A percentile compares a stretch with the other conserved stretches of the same genome.
Conservation (phyloP, 2,113 vertebrate species). For the Pogonocichla stellata region DNA sequence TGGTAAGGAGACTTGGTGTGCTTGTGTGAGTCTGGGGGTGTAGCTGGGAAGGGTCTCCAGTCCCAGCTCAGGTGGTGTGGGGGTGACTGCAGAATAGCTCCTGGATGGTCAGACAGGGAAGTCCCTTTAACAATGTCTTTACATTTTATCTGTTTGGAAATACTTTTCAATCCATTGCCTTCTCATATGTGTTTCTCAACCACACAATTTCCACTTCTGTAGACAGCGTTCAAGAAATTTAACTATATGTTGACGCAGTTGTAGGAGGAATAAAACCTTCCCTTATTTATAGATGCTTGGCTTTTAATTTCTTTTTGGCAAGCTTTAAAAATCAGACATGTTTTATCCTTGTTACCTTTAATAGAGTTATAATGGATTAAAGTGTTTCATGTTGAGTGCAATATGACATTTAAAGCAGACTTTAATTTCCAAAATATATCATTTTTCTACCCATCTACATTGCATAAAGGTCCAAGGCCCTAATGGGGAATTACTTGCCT, state of each 20-base stretch:
- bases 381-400: slow-evolving; percentile 56
- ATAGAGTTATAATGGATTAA: slow-evolving; percentile 57
- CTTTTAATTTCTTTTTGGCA: slow-evolving; percentile 63
- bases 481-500: slow-evolving; percentile 14
- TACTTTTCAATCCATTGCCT: not conserved
- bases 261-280: slow-evolving; percentile 34
- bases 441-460: slow-evolving; percentile 52
- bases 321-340: slow-evolving; percentile 10
- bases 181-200: not conserved
- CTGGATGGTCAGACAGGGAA: not conserved
- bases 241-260: slow-evolving; percentile 7
- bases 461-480: not conserved
- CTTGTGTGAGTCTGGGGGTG: not conserved
- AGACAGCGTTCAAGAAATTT: not conserved
- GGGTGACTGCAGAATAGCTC: no score
- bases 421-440: slow-evolving; percentile 42
- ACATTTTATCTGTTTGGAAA: not conserved
- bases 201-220: not conserved
- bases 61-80: not conserved
- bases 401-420: slow-evolving; percentile 49
- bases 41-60: fast-evolving
- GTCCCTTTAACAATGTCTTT: not conserved
- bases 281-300: slow-evolving; percentile 41
- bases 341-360: slow-evolving; percentile 48
- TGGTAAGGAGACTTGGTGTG: not conserved